Percentiles rank a stretch among this genome's conserved stretches.
Conservation (phyloP, 2,113 vertebrate species). For the Microcebus tavaratra region DNA sequence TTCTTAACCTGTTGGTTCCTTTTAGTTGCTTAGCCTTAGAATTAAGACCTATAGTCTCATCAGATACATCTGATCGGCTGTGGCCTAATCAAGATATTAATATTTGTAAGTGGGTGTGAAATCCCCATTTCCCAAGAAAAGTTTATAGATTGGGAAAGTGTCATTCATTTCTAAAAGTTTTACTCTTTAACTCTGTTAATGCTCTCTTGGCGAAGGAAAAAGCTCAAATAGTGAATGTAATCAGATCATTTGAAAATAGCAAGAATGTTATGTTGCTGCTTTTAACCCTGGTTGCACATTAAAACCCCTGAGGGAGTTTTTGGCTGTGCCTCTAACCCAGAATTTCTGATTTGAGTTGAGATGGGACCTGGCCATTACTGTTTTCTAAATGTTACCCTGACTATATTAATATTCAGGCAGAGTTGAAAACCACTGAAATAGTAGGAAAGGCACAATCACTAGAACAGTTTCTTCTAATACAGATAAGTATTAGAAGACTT, state of each 20-base stretch:
- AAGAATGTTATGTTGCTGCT: not conserved
- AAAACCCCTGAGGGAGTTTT: not conserved
- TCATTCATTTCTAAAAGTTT: not conserved
- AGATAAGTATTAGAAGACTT: not conserved
- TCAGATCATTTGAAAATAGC: not conserved
- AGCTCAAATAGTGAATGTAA: not conserved
- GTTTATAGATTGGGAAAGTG: not conserved
- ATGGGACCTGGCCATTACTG: not conserved
- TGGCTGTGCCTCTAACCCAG: not conserved
- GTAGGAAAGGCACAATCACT: not conserved
- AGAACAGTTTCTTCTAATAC: not conserved
- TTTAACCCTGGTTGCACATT: not conserved
- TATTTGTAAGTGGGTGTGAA: not conserved
- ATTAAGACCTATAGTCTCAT: not conserved
- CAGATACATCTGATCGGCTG: not conserved
- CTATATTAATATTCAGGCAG: not conserved
- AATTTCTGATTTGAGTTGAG: slow-evolving; percentile 33
- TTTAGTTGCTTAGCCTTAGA: not conserved
- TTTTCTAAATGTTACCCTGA: not conserved
- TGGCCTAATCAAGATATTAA: not conserved
- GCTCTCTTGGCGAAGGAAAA: not conserved
- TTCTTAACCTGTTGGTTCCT: not conserved
- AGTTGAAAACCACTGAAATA: not conserved
- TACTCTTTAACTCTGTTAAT: not conserved
- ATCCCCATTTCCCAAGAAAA: not conserved